Percentiles rank a stretch among this genome's conserved stretches.
These are phyloP conservation scores for Xiphydria camelus DNA, from an alignment of 2,888 invertebrate genomes.

Conservation along the genomic window DNA sequence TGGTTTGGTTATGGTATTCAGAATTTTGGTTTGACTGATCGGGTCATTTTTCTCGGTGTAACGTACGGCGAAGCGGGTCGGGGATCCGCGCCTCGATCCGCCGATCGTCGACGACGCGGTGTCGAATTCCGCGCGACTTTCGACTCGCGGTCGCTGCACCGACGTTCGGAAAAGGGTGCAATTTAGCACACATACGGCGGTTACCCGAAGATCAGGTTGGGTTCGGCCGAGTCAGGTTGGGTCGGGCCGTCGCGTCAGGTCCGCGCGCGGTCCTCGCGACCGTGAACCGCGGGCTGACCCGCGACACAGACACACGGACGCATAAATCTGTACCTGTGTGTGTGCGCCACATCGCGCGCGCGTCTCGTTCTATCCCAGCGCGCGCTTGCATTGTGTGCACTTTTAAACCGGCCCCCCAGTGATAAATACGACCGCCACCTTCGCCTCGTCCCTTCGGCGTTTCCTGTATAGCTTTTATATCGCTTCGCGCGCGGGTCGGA, in stretches of 20 bases:
- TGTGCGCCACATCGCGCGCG: conserved; percentile 40
- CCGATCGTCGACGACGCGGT: too few relatives aligned
- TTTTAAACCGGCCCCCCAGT: conserved; percentile 28
- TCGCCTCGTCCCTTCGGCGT: neutral
- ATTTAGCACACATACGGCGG: conserved; percentile 42
- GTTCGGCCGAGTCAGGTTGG: conserved; percentile 32
- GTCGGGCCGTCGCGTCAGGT: conserved; percentile 6
- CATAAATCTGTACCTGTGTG: conserved; percentile 53
- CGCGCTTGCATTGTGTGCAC: conserved; percentile 31
- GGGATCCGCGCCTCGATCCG: too few relatives aligned
- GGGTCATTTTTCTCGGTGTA: conserved; percentile 14
- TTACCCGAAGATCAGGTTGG: too few relatives aligned
- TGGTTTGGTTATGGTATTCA: too few relatives aligned
- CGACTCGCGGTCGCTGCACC: too few relatives aligned
- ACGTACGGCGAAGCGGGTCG: too few relatives aligned
- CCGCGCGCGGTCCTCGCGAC: conserved; percentile 39
- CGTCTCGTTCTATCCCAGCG: conserved; percentile 10
- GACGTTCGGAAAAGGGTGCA: conserved; percentile 35
- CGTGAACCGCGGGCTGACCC: conserved; percentile 53
- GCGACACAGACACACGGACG: conserved; percentile 50
- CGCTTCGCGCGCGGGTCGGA: neutral
- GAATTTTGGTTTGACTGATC: conserved; percentile 3
- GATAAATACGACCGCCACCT: conserved; percentile 32
- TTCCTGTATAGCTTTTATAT: conserved; percentile 5
- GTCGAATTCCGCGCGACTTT: too few relatives aligned